A percentile compares a stretch with the other conserved stretches of the same genome.
Conservation (phyloP, 92 coral and sea anemone species). For the Blastomussa wellsi region DNA sequence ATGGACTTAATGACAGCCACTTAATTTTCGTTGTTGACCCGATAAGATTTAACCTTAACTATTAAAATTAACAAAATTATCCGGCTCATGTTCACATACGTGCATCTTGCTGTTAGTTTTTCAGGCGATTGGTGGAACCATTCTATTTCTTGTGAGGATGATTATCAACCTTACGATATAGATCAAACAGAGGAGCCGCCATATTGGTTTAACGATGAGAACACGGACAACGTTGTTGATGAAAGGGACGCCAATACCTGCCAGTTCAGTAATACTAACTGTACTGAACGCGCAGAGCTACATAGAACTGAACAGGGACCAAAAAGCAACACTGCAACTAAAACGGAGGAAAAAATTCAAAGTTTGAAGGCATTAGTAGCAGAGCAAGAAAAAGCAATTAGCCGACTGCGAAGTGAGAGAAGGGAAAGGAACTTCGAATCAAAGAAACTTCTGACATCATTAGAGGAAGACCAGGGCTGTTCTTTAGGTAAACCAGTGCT, state of each 20-base stretch:
- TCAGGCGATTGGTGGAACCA: conserved; percentile 22
- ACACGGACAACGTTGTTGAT: background rate
- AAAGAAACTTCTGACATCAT: background rate
- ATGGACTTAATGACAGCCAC: too few relatives aligned
- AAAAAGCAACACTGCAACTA: background rate
- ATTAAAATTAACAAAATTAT: too few relatives aligned
- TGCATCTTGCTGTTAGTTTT: background rate
- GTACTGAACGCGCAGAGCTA: background rate
- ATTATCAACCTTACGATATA: background rate
- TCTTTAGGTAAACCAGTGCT: background rate
- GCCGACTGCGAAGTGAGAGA: conserved; percentile 9
- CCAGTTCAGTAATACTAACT: background rate
- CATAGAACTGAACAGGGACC: background rate
- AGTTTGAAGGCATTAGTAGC: conserved; percentile 22
- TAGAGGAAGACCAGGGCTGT: background rate
- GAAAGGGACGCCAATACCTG: background rate
- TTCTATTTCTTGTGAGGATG: background rate
- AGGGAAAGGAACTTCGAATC: conserved; percentile 6
- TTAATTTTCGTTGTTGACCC: too few relatives aligned
- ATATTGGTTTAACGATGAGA: conserved; percentile 7
- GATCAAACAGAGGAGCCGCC: conserved; percentile 6
- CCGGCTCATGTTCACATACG: background rate
- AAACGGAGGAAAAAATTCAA: conserved; percentile 19
- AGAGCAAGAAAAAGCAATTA: conserved; percentile 22
- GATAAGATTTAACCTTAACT: too few relatives aligned